Evolutionary conservation across 2,888 invertebrate genomes (phyloP).

Genomic region (Chalcosyrphus nemorum): DNA sequence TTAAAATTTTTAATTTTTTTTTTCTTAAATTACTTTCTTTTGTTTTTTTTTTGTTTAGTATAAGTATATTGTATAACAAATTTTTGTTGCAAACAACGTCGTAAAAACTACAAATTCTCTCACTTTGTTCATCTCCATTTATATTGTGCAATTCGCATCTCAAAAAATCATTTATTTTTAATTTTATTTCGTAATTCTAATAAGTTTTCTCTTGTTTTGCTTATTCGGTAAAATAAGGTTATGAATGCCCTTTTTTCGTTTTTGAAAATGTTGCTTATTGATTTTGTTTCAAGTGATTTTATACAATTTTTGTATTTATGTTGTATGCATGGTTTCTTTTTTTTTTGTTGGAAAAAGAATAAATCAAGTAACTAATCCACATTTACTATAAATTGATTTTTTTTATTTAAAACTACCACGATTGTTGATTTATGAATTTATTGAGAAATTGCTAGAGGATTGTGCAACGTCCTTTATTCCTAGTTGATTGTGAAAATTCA

Average conservation of each 20-base stretch:
- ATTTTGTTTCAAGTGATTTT: neutral
- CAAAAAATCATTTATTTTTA: neutral
- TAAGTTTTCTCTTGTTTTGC: conserved; percentile 17
- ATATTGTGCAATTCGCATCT: neutral
- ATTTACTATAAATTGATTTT: neutral
- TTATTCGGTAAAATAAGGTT: conserved; percentile 41
- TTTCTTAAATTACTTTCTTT: neutral
- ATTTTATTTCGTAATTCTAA: conserved; percentile 7
- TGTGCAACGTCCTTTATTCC: conserved; percentile 82
- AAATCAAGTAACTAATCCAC: no score
- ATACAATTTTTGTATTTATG: neutral
- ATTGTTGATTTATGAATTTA: conserved; percentile 79
- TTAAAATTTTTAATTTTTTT: conserved; percentile 24
- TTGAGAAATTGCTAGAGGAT: conserved; percentile 82
- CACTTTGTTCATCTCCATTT: neutral
- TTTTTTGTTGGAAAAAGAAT: neutral
- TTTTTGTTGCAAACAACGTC: conserved; percentile 50
- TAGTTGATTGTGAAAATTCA: conserved; percentile 82
- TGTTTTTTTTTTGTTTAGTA: neutral
- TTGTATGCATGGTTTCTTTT: neutral
- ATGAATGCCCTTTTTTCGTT: conserved; percentile 50
- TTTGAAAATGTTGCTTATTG: conserved; percentile 44
- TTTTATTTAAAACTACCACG: conserved; percentile 49
- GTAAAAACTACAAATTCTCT: conserved; percentile 55
- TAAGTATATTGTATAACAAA: conserved; percentile 58